Percentiles rank a stretch among this genome's conserved stretches.
Evolutionary conservation across 1,140 invertebrate species (phyloP).

Genomic region (Bemisia tabaci): DNA sequence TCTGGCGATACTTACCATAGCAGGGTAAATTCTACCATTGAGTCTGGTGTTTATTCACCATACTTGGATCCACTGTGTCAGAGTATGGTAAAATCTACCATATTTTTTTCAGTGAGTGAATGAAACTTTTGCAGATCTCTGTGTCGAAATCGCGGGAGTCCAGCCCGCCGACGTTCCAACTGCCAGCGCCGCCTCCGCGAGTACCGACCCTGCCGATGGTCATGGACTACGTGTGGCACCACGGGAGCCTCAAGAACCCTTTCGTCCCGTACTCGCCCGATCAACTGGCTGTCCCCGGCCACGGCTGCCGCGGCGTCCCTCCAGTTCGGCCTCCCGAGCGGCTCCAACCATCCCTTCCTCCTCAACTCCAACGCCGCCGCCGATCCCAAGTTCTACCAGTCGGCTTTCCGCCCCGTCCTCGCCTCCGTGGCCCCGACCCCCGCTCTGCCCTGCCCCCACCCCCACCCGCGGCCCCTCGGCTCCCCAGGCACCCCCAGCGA

Average conservation of each 20-base stretch:
- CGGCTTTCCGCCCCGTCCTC: constrained; percentile 23
- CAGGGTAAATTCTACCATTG: no score
- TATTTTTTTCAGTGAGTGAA: no score
- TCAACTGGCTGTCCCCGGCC: constrained; percentile 22
- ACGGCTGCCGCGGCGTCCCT: constrained; percentile 23
- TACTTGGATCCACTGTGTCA: no score
- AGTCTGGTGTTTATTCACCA: no score
- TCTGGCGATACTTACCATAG: no score
- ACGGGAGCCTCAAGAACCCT: constrained; percentile 7
- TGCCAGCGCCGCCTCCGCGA: constrained; percentile 15
- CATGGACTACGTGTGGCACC: constrained; percentile 14
- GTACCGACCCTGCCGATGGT: constrained; percentile 16
- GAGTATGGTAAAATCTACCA: no score
- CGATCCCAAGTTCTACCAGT: constrained; percentile 17
- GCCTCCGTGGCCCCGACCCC: constrained; percentile 10
- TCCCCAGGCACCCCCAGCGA: not conserved
- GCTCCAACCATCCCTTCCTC: constrained; percentile 12
- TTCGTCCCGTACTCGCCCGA: not conserved
- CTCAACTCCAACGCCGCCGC: constrained; percentile 18
- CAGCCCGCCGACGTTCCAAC: constrained; percentile 3
- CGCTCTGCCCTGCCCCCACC: constrained; percentile 11
- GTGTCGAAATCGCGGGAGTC: not conserved
- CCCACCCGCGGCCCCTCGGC: constrained; percentile 8
- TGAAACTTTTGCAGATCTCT: not conserved
- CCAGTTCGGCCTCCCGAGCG: constrained; percentile 1